phyloP scores from a whole-genome alignment of 2,113 vertebrate species.

The Ochotona princeps region DNA sequence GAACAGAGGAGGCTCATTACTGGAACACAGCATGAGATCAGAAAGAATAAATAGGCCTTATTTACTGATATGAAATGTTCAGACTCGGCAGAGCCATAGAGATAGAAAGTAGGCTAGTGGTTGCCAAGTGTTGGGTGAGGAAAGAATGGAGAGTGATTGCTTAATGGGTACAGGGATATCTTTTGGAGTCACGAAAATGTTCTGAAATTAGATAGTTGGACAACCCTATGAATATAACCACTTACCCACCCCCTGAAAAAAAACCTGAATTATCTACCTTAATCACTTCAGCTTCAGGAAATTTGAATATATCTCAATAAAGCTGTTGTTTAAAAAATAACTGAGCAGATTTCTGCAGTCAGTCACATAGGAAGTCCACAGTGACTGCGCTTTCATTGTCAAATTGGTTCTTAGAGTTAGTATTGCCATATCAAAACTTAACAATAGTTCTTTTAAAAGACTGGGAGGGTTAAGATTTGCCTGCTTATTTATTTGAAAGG shows the following conservation, averaged over 20 bases:
- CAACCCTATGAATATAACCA: not conserved
- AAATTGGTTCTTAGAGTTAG: not conserved
- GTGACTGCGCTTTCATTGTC: slow-evolving; percentile 19
- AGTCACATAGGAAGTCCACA: not conserved
- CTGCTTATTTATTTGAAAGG: too few species aligned
- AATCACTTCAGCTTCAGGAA: slow-evolving; percentile 2
- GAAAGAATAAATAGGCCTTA: not conserved
- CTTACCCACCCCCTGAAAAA: not conserved
- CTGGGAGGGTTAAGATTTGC: too few species aligned
- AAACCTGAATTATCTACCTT: slow-evolving; percentile 6
- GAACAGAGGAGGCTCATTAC: not conserved
- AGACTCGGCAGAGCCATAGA: not conserved
- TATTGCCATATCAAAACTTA: slow-evolving; percentile 21
- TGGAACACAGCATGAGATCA: not conserved
- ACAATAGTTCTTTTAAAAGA: not conserved
- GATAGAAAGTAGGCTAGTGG: slow-evolving; percentile 25
- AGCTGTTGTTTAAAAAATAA: not conserved
- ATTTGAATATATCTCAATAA: slow-evolving; percentile 33
- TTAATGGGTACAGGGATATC: slow-evolving; percentile 32
- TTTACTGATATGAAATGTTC: not conserved
- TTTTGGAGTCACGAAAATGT: slow-evolving; percentile 10
- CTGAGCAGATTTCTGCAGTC: slow-evolving; percentile 13
- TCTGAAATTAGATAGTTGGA: slow-evolving; percentile 13
- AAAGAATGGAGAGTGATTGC: slow-evolving; percentile 20
- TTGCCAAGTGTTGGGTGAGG: not conserved